A percentile compares a stretch with the other conserved stretches of the same genome.
Conservation (phyloP, 2,888 invertebrate species). For the Pherbina coryleti region DNA sequence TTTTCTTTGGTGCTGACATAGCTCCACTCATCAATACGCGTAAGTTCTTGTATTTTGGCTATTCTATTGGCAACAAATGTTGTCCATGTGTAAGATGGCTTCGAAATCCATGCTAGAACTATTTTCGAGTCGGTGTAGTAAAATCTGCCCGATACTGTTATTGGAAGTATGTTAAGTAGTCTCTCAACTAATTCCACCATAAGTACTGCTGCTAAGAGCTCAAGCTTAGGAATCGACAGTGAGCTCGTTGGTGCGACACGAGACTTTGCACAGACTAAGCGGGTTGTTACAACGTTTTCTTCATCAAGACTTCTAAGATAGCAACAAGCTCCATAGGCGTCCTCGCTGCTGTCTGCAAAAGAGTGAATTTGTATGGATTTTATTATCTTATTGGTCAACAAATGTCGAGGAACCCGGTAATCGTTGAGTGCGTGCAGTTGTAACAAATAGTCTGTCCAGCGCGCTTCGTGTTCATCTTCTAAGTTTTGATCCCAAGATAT, state of each 20-base stretch:
- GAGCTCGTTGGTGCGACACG: slow-evolving; percentile 37
- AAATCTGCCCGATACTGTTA: slow-evolving; percentile 1
- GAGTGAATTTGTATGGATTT: not conserved
- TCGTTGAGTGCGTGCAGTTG: not conserved
- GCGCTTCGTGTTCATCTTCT: not conserved
- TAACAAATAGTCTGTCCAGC: not conserved
- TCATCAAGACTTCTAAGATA: not conserved
- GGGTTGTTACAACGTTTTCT: not conserved
- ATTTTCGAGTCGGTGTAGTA: slow-evolving; percentile 37
- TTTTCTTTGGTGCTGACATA: slow-evolving; percentile 38
- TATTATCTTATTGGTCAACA: not conserved
- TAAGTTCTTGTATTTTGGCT: slow-evolving; percentile 24
- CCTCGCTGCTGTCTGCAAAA: not conserved
- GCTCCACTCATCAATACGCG: slow-evolving; percentile 25
- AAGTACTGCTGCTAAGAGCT: slow-evolving; percentile 36
- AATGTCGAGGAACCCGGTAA: not conserved
- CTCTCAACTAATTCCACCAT: slow-evolving; percentile 29
- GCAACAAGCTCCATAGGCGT: slow-evolving; percentile 25
- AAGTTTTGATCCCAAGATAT: slow-evolving; percentile 30
- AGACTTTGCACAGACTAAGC: slow-evolving; percentile 36
- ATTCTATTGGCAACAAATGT: slow-evolving; percentile 38
- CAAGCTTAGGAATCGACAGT: slow-evolving; percentile 29
- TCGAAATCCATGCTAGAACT: slow-evolving; percentile 26
- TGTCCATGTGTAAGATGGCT: slow-evolving; percentile 12
- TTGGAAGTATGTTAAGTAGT: slow-evolving; percentile 4